phyloP scores from a whole-genome alignment of 2,888 invertebrate genomes.

The Auanema sp. region DNA sequence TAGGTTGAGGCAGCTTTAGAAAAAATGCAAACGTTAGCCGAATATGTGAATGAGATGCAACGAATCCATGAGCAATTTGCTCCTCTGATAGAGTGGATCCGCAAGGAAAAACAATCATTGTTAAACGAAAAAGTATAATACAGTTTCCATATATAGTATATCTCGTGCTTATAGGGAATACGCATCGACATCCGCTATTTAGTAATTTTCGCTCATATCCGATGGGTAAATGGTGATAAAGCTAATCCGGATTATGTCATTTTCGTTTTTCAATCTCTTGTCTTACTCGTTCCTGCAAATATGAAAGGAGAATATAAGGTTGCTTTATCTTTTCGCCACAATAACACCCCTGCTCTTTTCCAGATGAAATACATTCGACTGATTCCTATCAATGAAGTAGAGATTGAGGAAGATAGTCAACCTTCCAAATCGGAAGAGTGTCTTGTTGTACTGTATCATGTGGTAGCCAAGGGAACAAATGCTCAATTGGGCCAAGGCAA shows the following conservation, averaged over 20 bases:
- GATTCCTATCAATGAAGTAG: slow-evolving; percentile 42
- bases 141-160: background rate
- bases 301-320: slow-evolving; percentile 36
- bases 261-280: slow-evolving; percentile 44
- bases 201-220: slow-evolving; percentile 44
- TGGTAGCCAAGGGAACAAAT: slow-evolving; percentile 35
- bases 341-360: background rate
- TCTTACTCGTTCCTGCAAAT: slow-evolving; percentile 40
- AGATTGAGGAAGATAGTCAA: slow-evolving; percentile 35
- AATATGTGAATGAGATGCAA: slow-evolving; percentile 60
- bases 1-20: slow-evolving; percentile 37
- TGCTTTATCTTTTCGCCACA: background rate
- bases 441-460: slow-evolving; percentile 31
- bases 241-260: slow-evolving; percentile 38
- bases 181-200: slow-evolving; percentile 44
- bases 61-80: slow-evolving; percentile 55
- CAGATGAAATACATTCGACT: slow-evolving; percentile 42
- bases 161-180: slow-evolving; percentile 24
- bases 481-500: slow-evolving; percentile 42
- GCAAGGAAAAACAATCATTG: slow-evolving; percentile 27
- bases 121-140: slow-evolving; percentile 28
- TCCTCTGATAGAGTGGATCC: slow-evolving; percentile 34
- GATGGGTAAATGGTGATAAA: slow-evolving; percentile 37
- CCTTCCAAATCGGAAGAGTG: slow-evolving; percentile 9
- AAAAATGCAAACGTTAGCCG: slow-evolving; percentile 55